Conservation (phyloP, 2,113 vertebrate species). For the Girardinichthys multiradiatus region DNA sequence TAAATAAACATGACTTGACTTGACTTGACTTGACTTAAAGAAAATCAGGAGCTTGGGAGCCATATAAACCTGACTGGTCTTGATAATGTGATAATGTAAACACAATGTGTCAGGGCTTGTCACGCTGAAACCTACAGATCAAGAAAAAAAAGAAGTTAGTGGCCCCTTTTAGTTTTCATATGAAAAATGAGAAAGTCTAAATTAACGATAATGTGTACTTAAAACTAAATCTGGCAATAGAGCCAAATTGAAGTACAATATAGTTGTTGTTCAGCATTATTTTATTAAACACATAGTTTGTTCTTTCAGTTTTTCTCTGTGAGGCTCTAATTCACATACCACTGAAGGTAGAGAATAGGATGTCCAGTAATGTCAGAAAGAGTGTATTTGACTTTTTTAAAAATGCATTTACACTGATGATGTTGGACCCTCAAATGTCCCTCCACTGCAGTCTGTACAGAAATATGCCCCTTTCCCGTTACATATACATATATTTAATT, state of each 20-base stretch:
- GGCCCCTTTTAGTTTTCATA: constrained; percentile 14
- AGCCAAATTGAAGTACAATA: constrained; percentile 4
- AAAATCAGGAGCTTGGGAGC: constrained; percentile 15
- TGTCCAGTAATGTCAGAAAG: constrained; percentile 23
- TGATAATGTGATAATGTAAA: constrained; percentile 40
- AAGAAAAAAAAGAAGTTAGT: not conserved
- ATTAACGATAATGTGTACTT: not conserved
- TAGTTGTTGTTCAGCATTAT: not conserved
- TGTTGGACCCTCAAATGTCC: not conserved
- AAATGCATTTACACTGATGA: constrained; percentile 10
- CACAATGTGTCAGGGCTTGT: constrained; percentile 31
- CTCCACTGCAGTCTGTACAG: not conserved
- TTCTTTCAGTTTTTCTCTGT: constrained; percentile 1
- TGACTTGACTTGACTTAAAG: too few species aligned
- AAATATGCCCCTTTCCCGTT: too few species aligned
- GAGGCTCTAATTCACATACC: constrained; percentile 31
- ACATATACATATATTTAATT: constrained; percentile 35
- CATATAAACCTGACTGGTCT: constrained; percentile 35
- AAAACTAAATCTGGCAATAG: constrained; percentile 4
- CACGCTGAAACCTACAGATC: constrained; percentile 12
- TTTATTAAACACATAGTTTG: constrained; percentile 23
- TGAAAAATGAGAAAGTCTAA: constrained; percentile 4
- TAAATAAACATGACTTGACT: too few species aligned
- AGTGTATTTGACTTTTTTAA: constrained; percentile 24
- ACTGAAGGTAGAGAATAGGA: constrained; percentile 25